Conservation (phyloP, 2,113 vertebrate species). For the Conger conger region DNA sequence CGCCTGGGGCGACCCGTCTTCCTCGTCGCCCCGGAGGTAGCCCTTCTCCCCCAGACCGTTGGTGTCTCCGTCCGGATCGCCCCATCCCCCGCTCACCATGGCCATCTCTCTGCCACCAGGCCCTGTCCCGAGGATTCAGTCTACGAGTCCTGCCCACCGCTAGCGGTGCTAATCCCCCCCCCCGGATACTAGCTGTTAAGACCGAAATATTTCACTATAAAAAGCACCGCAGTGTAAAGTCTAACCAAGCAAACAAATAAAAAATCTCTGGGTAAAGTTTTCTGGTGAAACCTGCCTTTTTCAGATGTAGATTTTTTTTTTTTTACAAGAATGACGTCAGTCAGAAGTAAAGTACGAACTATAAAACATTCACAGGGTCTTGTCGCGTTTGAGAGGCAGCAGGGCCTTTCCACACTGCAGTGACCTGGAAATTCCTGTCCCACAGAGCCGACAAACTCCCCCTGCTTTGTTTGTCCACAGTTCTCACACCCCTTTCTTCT, state of each 20-base stretch:
- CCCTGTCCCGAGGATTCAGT: constrained; percentile 44
- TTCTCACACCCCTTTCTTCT: constrained; percentile 3
- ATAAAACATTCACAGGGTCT: not conserved
- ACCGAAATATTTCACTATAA: not conserved
- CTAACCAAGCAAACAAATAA: not conserved
- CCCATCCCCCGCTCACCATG: constrained; percentile 92
- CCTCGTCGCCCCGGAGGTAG: constrained; percentile 78
- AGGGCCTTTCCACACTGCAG: constrained; percentile 58
- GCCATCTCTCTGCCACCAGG: constrained; percentile 78
- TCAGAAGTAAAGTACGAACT: not conserved
- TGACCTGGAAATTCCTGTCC: constrained; percentile 63
- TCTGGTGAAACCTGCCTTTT: not conserved
- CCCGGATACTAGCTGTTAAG: not conserved
- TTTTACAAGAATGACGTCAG: not conserved
- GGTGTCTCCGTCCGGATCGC: constrained; percentile 82
- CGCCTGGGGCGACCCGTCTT: constrained; percentile 82
- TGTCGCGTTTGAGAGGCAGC: not conserved
- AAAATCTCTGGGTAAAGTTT: not conserved
- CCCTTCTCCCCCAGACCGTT: constrained; percentile 77
- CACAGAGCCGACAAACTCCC: constrained; percentile 44
- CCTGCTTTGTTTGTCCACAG: constrained; percentile 36
- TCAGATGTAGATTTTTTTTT: not conserved
- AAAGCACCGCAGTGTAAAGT: not conserved
- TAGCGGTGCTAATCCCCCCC: not conserved
- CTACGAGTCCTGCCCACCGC: not conserved